Percentiles rank a stretch among this genome's conserved stretches.
These are phyloP conservation scores for Saccopteryx bilineata DNA, from an alignment of 2,113 vertebrate species.

Conservation along the genomic window DNA sequence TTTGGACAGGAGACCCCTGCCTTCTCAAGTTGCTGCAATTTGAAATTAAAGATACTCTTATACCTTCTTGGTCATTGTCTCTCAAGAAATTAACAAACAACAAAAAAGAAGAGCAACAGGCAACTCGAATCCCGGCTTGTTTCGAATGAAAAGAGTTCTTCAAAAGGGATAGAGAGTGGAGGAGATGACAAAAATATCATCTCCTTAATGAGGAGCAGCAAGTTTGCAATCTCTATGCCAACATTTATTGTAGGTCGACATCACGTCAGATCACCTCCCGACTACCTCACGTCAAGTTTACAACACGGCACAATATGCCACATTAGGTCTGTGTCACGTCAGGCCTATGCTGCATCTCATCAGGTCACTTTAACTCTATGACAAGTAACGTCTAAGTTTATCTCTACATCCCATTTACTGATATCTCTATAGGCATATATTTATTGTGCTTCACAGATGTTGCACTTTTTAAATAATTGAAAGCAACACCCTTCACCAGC, in stretches of 20 bases:
- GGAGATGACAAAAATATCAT: not conserved
- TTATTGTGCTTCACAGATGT: not conserved
- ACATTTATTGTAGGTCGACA: rapidly evolving
- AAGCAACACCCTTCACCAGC: not conserved
- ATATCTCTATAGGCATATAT: not conserved
- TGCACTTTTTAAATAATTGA: no score
- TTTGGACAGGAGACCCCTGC: no score
- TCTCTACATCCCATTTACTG: no score
- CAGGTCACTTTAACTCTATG: no score
- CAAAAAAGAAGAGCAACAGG: no score
- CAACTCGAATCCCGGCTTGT: no score
- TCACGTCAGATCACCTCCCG: not conserved
- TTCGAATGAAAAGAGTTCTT: not conserved
- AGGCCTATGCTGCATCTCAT: not conserved
- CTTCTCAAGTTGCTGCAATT: no score
- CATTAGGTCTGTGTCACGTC: not conserved
- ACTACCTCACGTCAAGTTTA: not conserved
- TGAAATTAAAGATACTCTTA: no score
- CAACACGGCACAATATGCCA: not conserved
- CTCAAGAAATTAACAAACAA: no score
- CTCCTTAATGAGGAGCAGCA: rapidly evolving
- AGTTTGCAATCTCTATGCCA: not conserved
- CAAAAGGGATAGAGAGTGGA: rapidly evolving
- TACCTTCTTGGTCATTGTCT: no score
- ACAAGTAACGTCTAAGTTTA: not conserved